Evolutionary conservation across 2,113 vertebrate species (phyloP).

Genomic region (Poecilia latipinna): DNA sequence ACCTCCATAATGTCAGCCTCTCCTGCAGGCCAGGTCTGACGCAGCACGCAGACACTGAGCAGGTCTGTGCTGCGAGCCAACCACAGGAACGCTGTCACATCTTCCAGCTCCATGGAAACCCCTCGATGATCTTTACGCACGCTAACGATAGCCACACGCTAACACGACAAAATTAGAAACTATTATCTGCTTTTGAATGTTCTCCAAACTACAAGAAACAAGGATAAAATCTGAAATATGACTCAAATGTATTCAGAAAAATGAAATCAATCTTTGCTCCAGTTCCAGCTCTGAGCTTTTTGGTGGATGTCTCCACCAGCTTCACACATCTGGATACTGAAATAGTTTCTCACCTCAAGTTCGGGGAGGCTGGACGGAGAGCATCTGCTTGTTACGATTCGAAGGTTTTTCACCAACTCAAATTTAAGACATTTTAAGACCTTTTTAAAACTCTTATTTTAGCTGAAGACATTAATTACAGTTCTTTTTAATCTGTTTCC

Average conservation of each 20-base stretch:
- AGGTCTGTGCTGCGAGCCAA: slow-evolving; percentile 72
- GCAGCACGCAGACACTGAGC: slow-evolving; percentile 69
- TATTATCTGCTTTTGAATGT: neutral
- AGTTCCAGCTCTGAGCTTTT: neutral
- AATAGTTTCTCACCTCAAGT: neutral
- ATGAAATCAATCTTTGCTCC: no score
- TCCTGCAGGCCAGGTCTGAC: slow-evolving; percentile 74
- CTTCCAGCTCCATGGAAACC: slow-evolving; percentile 58
- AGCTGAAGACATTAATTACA: neutral
- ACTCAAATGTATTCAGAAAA: no score
- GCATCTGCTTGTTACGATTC: neutral
- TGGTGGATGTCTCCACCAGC: neutral
- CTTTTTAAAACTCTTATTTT: no score
- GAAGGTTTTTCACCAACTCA: neutral
- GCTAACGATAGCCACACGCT: no score
- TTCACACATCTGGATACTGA: neutral
- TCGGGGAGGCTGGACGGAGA: neutral
- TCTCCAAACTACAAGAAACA: no score
- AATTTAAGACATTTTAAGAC: no score
- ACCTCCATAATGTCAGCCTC: slow-evolving; percentile 75
- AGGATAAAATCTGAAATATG: no score
- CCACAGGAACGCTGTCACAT: slow-evolving; percentile 76
- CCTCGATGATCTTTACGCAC: slow-evolving; percentile 35
- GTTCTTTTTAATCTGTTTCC: neutral
- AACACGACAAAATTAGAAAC: no score